Conservation (phyloP, 2,113 vertebrate genomes). For the Thamnophis sirtalis region DNA sequence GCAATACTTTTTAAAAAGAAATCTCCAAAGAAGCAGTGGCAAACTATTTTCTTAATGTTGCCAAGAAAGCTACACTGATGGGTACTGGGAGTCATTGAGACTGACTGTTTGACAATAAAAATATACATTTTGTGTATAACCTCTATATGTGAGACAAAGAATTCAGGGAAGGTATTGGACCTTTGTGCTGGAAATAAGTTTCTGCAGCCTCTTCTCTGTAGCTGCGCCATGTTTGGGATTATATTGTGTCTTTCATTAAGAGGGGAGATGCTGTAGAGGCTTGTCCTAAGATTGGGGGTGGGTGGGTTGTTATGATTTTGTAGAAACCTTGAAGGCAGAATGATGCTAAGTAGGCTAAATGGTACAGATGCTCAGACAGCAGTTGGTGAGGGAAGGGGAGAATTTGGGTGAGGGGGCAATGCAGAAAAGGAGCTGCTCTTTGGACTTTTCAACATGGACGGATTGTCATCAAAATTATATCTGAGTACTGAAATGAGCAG, state of each 20-base stretch:
- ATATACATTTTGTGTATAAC: not conserved
- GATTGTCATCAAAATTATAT: not conserved
- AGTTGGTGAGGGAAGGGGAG: not conserved
- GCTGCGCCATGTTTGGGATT: not conserved
- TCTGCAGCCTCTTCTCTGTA: not conserved
- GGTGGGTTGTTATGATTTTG: not conserved
- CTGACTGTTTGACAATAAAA: not conserved
- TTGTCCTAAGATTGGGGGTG: not conserved
- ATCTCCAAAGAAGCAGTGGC: not conserved
- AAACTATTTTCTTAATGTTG: not conserved
- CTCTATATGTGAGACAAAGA: not conserved
- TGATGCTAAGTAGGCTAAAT: not conserved
- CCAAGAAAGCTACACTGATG: not conserved
- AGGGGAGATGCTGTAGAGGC: not conserved
- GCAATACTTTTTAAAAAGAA: not conserved
- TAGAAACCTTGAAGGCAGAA: not conserved
- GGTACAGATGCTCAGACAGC: not conserved
- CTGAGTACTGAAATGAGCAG: not conserved
- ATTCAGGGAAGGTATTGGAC: not conserved
- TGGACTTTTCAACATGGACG: not conserved
- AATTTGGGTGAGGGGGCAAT: not conserved
- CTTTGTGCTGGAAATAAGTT: not conserved
- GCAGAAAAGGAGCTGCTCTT: not conserved
- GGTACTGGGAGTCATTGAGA: not conserved
- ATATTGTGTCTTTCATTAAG: not conserved